Evolutionary conservation across 2,797 vertebrate genomes (phyloP).

Genomic region (Melanotaenia parkinsoni): DNA sequence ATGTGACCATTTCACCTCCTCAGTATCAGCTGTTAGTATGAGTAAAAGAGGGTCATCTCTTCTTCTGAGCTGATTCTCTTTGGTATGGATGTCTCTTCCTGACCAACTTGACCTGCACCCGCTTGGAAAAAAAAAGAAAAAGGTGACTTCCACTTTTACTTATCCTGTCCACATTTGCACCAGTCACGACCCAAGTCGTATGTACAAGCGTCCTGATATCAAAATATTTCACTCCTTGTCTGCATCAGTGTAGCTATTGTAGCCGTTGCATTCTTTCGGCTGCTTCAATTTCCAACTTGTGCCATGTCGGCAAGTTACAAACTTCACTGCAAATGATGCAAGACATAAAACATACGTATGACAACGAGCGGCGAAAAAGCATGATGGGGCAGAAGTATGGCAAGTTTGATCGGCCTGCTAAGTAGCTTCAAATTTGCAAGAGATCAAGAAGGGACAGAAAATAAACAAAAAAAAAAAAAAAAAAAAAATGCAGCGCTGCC

Average conservation of each 20-base stretch:
- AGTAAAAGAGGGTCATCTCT: constrained; percentile 14
- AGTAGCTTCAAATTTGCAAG: constrained; percentile 75
- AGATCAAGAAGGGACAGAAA: constrained; percentile 76
- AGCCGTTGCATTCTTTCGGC: constrained; percentile 73
- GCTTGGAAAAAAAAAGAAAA: background rate
- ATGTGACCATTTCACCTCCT: background rate
- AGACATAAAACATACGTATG: constrained; percentile 32
- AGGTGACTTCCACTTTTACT: constrained; percentile 34
- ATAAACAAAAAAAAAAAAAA: constrained; percentile 49
- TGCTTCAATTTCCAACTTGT: constrained; percentile 72
- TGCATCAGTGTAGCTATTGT: constrained; percentile 78
- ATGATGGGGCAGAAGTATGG: constrained; percentile 54
- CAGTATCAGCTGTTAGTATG: constrained; percentile 44
- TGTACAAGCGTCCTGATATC: constrained; percentile 65
- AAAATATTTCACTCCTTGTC: constrained; percentile 83
- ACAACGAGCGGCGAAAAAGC: constrained; percentile 45
- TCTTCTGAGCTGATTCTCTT: constrained; percentile 4
- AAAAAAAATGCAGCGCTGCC: constrained; percentile 73
- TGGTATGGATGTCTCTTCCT: constrained; percentile 34
- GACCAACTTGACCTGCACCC: constrained; percentile 54
- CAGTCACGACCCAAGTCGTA: constrained; percentile 74
- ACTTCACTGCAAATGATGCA: constrained; percentile 66
- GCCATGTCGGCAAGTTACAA: constrained; percentile 79
- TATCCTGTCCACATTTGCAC: constrained; percentile 62
- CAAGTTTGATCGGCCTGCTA: constrained; percentile 80